Evolutionary conservation across 1,140 invertebrate species (phyloP).

Genomic region (Coelopa frigida): DNA sequence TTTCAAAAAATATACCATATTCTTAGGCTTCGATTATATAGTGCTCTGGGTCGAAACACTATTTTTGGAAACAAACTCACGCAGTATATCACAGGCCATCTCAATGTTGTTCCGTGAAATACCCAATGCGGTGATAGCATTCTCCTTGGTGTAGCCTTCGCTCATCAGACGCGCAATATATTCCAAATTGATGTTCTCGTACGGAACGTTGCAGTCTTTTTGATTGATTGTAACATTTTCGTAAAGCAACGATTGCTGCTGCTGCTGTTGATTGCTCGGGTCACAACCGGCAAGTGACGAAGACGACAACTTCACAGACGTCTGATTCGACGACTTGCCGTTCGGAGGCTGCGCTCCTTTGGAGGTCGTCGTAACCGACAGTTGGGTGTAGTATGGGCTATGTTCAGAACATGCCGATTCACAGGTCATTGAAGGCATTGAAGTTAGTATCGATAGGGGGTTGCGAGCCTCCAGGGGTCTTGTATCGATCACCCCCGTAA

Average conservation of each 20-base stretch:
- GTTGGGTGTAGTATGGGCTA: no score
- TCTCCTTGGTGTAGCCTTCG: constrained; percentile 83
- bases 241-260: constrained; percentile 36
- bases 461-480: constrained; percentile 42
- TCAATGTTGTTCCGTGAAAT: constrained; percentile 88
- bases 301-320: constrained; percentile 5
- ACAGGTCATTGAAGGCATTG: background rate
- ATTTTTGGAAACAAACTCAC: constrained; percentile 67
- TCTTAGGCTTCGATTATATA: no score
- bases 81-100: constrained; percentile 91
- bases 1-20: no score
- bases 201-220: constrained; percentile 51
- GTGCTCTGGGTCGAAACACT: no score
- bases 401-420: constrained; percentile 6
- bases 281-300: background rate
- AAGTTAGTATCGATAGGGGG: constrained; percentile 6
- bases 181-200: constrained; percentile 87
- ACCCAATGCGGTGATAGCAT: constrained; percentile 80
- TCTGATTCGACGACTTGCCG: no score
- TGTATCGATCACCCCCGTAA: constrained; percentile 58
- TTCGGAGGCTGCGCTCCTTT: no score
- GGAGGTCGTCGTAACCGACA: no score
- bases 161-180: constrained; percentile 79
- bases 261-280: constrained; percentile 12
- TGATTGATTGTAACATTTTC: constrained; percentile 44